Percentiles rank a stretch among this genome's conserved stretches.
Evolutionary conservation across 2,113 vertebrate species (phyloP).

Genomic region (Oryzias melastigma): DNA sequence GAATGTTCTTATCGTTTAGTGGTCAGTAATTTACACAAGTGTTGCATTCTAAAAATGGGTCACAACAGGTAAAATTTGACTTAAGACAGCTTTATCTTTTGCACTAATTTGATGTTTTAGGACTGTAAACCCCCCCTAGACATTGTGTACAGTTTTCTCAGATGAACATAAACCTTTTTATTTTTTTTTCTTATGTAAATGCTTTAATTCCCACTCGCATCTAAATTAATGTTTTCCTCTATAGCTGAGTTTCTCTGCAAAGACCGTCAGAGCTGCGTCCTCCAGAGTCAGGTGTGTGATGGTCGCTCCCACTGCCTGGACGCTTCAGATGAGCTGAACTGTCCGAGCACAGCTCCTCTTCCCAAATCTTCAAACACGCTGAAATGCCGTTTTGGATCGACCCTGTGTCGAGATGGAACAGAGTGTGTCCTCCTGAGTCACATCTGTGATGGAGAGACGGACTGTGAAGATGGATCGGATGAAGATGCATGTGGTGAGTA

Average conservation of each 20-base stretch:
- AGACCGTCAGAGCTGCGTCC: constrained; percentile 68
- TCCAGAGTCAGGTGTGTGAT: constrained; percentile 75
- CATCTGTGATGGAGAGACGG: constrained; percentile 80
- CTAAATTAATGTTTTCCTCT: no score
- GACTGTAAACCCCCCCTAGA: no score
- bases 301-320: constrained; percentile 81
- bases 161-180: no score
- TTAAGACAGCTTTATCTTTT: no score
- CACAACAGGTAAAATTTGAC: no score
- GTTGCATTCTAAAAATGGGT: no score
- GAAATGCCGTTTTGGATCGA: constrained; percentile 62
- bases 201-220: no score
- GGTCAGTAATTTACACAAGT: no score
- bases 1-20: no score
- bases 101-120: no score
- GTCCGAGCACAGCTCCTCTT: constrained; percentile 37
- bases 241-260: background rate
- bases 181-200: no score
- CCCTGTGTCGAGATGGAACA: constrained; percentile 64
- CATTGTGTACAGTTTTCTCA: no score
- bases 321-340: constrained; percentile 80
- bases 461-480: constrained; percentile 86
- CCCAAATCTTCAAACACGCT: background rate
- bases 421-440: constrained; percentile 76
- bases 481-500: constrained; percentile 50